Evolutionary conservation across 1,140 invertebrate species (phyloP), one percentile per base, ranked within the genome.

Genomic region (Atopsyche davidsoni): DNA sequence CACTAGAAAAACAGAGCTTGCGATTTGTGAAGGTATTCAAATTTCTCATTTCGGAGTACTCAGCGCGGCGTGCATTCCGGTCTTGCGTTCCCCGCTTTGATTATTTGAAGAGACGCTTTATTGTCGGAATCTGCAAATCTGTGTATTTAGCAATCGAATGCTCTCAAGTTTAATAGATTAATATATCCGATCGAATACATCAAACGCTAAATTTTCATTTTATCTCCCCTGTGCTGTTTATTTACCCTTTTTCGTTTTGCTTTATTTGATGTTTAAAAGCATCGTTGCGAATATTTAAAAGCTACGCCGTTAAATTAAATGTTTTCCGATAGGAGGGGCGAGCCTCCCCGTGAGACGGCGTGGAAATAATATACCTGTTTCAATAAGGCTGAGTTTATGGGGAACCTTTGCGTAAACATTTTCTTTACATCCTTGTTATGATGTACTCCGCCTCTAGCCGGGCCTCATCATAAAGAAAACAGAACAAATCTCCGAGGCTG

Each of bases 301-400:
- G 24, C n/a, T n/a, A n/a, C n/a, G n/a, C 24, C n/a, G n/a, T 6
- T 28, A 28, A 28, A 28, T 28, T 28, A 28, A 28, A 28, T 28
- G n/a, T 28, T 6, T 28, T 28, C 6, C n/a, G n/a, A 28, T 28
- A n/a, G n/a, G n/a, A 28, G 24, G 24, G 24, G 24, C 24, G 24
- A 7, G 24, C 24, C 24, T 6, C 24, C 24, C n/a, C 24, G n/a
- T 24, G 17, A 18, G 19, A 45, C 18, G 11, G 46, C 23, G 14
- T 31, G 21, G 38, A 39, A 49, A 41, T 23, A 18, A 41, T 22
- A 24, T 46, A 46, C 46, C 18, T 21, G 35, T 23, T 49, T 40
- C 46, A 49, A 49, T 49, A 49, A 49, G 46, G 35, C 46, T 32
- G 23, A 39, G 46, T 49, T 49, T 49, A 49, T 49, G 35, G 46